Evolutionary conservation across 2,888 invertebrate genomes (phyloP), one percentile per base, ranked within the genome.

Genomic region (Acanthosepion pharaonis): DNA sequence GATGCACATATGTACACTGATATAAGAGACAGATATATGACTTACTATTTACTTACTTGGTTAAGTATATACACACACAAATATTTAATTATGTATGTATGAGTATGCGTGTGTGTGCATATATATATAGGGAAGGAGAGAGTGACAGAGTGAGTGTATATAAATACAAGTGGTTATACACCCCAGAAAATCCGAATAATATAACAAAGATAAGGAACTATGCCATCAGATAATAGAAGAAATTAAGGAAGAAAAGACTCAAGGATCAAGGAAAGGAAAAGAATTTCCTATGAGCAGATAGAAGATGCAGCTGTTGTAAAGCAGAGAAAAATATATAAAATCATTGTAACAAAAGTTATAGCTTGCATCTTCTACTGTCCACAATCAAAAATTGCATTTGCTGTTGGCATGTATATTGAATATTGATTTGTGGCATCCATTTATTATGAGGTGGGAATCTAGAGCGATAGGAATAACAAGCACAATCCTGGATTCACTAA

Each of bases 341-440:
- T 5, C 4, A 78, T 23, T 5, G 78, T 78, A 5, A 64, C 25
- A 23, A 78, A 33, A 11, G 33, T 78, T 78, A 78, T 78, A n/a
- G 3, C n/a, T n/a, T 4, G 78, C 78, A 33, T 78, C n/a, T 78
- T 78, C 78, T 23, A 78, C 78, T 78, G 78, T 78, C 78, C 78
- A 78, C 78, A 78, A 78, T 78, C 78, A 78, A 15, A 78, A 78
- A 78, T 78, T 78, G 78, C 78, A 78, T 78, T 78, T 78, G 78
- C 11, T 78, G n/a, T n/a, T 33, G 78, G 78, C 78, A 78, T 78
- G n/a, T 33, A 78, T 78, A 78, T 78, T 78, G 78, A 78, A 78
- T 78, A 78, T 78, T n/a, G 78, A 78, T 78, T 33, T 33, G 3
- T 2, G 78, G 18, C 78, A 78, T 78, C 78, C 33, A 78, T 33